These are phyloP conservation scores for Tigriopus japonicus DNA, from an alignment of 1,140 invertebrate genomes.

Conservation along the genomic window DNA sequence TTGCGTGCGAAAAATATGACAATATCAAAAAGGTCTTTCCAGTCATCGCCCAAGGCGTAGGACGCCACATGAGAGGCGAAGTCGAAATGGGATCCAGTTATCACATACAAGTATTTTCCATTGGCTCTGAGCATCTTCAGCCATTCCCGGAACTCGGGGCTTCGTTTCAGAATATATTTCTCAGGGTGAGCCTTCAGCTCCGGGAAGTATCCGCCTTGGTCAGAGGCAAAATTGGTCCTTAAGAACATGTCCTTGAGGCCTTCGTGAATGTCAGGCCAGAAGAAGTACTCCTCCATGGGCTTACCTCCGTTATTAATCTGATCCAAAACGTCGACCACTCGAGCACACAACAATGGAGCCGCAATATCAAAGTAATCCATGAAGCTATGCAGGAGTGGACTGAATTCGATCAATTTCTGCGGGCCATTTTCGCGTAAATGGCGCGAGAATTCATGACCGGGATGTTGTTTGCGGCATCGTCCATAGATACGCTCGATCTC, in stretches of 20 bases:
- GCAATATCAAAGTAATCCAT: conserved; percentile 28
- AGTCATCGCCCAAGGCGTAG: conserved; percentile 23
- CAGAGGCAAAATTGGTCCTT: conserved; percentile 19
- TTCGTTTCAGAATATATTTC: conserved; percentile 22
- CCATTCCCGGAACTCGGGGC: conserved; percentile 23
- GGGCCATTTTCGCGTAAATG: conserved; percentile 10
- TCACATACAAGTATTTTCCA: conserved; percentile 22
- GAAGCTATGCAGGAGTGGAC: conserved; percentile 22
- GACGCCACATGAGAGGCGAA: conserved; percentile 22
- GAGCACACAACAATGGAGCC: conserved; percentile 22
- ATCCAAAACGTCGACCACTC: conserved; percentile 24
- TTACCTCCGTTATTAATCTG: conserved; percentile 11
- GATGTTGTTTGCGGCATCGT: conserved; percentile 15
- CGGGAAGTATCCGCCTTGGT: conserved; percentile 21
- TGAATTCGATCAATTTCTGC: conserved; percentile 6
- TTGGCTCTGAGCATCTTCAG: conserved; percentile 21
- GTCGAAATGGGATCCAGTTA: conserved; percentile 25
- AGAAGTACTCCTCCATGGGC: conserved; percentile 20
- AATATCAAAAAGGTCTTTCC: conserved; percentile 27
- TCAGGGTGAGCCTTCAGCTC: conserved; percentile 20
- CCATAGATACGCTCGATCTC: conserved; percentile 23
- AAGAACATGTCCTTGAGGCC: conserved; percentile 21
- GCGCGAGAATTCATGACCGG: not conserved
- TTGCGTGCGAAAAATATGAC: conserved; percentile 25
- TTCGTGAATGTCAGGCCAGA: conserved; percentile 22